Base-by-base conservation (phyloP, 1,140 invertebrate species). In the Eriocheir sinensis region DNA sequence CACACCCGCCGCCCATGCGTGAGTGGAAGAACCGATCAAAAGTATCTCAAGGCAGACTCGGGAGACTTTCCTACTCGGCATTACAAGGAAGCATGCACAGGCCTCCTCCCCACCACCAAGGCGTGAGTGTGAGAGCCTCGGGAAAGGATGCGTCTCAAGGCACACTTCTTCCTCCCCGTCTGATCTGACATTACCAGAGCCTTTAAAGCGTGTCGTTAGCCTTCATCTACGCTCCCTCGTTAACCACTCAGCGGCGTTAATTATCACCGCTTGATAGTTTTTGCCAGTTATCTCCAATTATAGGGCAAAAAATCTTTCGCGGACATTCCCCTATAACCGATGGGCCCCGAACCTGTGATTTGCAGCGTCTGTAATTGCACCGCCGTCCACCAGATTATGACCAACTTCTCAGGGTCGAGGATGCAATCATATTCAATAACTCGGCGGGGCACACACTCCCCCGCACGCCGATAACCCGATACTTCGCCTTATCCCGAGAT, bases 341-440 rank as follows among this genome's bases (percentile, higher is more conserved):
- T 34, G 44, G 48, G 48, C 9, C 48, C 38, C 1, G 32, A 72
- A 72, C 89, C 89, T 90, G 38, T 90, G 89, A 90, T 90, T 90
- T 32, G 89, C 89, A 38, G 48, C 53, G 53, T 72, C 89, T 90
- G 9, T 72, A 90, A 90, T 90, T 90, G 89, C 89, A 90, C 89
- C 89, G 41, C 60, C 38, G 48, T 53, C 27, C 89, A 34, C 30
- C 89, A 90, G 60, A 90, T 90, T 72, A 90, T 72, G 21, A 72
- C 48, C 38, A 90, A 90, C 89, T 60, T 72, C 34, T 72, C 48
- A 32, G 32, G 48, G 89, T 38, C 89, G 41, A 17, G 48, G 89
- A 36, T 90, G 48, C 53, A 90, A 90, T 90, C 89, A 90, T 72
- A 90, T 90, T 90, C 89, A 90, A 90, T 90, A 90, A 90, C 89